A percentile compares a stretch with the other conserved stretches of the same genome.
phyloP scores from a whole-genome alignment of 2,888 invertebrate genomes.

The Eueremaeus valkanovi region DNA sequence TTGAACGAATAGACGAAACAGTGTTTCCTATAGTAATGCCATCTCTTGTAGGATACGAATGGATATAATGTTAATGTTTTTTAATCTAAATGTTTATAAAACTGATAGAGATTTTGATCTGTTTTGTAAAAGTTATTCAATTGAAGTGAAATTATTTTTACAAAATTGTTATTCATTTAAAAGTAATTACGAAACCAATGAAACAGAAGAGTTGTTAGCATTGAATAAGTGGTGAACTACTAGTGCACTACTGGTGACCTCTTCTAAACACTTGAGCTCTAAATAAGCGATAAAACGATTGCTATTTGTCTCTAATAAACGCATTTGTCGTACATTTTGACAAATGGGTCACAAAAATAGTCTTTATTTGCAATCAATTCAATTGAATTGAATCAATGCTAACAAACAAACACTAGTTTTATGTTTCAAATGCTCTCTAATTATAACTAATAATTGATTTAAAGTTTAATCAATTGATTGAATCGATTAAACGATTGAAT shows the following conservation, averaged over 20 bases:
- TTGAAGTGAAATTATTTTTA: too few species aligned
- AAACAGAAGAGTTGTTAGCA: neutral
- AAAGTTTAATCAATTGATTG: neutral
- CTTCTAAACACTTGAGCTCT: neutral
- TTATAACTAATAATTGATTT: neutral
- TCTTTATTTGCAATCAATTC: too few species aligned
- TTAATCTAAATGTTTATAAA: too few species aligned
- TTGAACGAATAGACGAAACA: too few species aligned
- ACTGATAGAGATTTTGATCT: too few species aligned
- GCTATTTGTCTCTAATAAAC: neutral
- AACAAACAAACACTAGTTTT: neutral
- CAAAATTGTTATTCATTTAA: neutral
- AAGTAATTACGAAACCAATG: neutral
- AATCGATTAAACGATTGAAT: neutral
- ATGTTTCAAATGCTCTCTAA: neutral
- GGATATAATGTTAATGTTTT: too few species aligned
- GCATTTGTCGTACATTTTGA: neutral
- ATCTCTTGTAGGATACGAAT: too few species aligned
- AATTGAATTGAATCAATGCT: too few species aligned
- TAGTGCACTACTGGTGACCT: neutral
- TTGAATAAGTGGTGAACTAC: neutral
- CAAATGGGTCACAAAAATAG: constrained; percentile 1
- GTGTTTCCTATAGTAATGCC: too few species aligned
- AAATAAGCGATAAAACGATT: too few species aligned
- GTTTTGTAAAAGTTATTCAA: too few species aligned